These are phyloP conservation scores for Drosophila paranaensis DNA, from an alignment of 2,888 invertebrate species.

Conservation along the genomic window DNA sequence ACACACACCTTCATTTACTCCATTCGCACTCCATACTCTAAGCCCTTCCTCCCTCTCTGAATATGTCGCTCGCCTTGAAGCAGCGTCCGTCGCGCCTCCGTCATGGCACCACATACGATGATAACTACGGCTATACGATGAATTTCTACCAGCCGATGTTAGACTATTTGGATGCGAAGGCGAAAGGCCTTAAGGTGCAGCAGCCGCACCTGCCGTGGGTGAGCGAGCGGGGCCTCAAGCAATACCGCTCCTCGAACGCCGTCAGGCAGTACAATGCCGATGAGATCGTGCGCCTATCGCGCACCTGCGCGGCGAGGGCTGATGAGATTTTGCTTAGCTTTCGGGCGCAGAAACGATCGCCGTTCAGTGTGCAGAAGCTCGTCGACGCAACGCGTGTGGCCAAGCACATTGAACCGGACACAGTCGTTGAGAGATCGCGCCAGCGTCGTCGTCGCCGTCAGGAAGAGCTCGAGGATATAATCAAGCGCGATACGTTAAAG, in stretches of 20 bases:
- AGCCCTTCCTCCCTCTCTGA: neutral
- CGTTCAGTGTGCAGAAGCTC: conserved; percentile 86
- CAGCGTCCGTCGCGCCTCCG: conserved; percentile 81
- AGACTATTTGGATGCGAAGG: conserved; percentile 91
- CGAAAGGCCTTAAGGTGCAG: conserved; percentile 83
- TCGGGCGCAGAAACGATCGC: conserved; percentile 84
- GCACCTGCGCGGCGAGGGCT: conserved; percentile 89
- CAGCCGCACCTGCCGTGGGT: conserved; percentile 90
- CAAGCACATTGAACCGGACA: conserved; percentile 85
- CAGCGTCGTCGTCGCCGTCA: conserved; percentile 85
- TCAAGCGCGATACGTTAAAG: conserved; percentile 85
- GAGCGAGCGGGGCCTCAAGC: conserved; percentile 89
- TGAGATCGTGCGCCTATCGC: conserved; percentile 88
- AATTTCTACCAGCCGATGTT: conserved; percentile 95
- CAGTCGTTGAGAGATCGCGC: conserved; percentile 84
- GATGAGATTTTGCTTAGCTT: conserved; percentile 87
- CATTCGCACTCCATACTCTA: conserved; percentile 13
- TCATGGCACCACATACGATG: conserved; percentile 88
- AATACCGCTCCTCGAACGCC: conserved; percentile 88
- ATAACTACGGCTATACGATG: conserved; percentile 93
- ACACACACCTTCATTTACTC: conserved; percentile 11
- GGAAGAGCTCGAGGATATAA: conserved; percentile 87
- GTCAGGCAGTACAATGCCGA: conserved; percentile 89
- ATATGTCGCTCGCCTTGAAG: conserved; percentile 84
- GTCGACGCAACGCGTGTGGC: conserved; percentile 86